Evolutionary conservation across 2,888 invertebrate species (phyloP).

Genomic region (Conops quadrifasciatus): DNA sequence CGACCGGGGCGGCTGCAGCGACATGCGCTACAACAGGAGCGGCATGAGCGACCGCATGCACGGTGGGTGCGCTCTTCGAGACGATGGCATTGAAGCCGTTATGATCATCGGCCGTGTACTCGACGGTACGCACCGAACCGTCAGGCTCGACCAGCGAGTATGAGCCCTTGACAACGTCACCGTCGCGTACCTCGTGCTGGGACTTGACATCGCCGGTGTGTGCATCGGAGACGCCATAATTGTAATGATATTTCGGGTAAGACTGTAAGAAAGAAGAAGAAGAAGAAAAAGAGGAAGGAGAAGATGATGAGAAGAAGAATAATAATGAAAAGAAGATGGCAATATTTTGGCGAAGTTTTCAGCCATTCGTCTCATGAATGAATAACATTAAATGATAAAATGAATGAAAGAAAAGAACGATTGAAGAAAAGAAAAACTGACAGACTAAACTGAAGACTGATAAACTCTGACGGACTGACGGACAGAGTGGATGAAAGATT

Average conservation of each 20-base stretch:
- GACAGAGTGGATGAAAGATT: no score
- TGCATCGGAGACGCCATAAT: conserved; percentile 64
- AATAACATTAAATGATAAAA: conserved; percentile 9
- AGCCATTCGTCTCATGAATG: conserved; percentile 1
- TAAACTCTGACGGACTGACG: no score
- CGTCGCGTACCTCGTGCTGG: conserved; percentile 65
- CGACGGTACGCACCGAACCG: conserved; percentile 66
- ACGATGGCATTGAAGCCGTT: conserved; percentile 66
- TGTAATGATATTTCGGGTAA: conserved; percentile 65
- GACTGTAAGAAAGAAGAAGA: conserved; percentile 50
- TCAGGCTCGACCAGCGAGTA: conserved; percentile 66
- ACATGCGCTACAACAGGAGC: conserved; percentile 50
- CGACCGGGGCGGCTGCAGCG: conserved; percentile 46
- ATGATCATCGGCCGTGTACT: conserved; percentile 66
- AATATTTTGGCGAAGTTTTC: neutral
- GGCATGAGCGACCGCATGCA: conserved; percentile 55
- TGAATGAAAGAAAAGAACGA: conserved; percentile 20
- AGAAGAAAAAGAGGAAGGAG: conserved; percentile 12
- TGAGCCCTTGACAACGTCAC: conserved; percentile 66
- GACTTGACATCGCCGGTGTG: conserved; percentile 65
- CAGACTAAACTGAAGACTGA: no score
- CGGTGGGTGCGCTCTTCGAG: conserved; percentile 63
- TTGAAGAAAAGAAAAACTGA: neutral
- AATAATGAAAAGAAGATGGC: conserved; percentile 41
- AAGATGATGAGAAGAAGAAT: neutral